A percentile compares a stretch with the other conserved stretches of the same genome.
These are phyloP conservation scores for Rhinolophus ferrumequinum DNA, from an alignment of 2,113 vertebrate genomes.

Conservation along the genomic window DNA sequence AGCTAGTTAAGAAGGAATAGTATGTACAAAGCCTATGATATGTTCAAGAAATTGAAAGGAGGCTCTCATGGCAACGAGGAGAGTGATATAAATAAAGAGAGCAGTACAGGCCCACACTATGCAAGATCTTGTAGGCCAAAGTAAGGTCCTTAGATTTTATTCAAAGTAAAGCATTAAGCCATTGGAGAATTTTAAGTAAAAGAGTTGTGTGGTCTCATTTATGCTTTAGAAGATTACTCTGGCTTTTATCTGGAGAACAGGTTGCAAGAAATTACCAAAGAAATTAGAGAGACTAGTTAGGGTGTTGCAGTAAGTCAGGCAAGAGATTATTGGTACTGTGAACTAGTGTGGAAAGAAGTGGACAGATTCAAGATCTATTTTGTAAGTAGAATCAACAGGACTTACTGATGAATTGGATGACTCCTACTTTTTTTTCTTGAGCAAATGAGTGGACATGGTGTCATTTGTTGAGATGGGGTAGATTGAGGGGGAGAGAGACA, in stretches of 20 bases:
- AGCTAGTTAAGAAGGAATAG: conserved; percentile 7
- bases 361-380: background rate
- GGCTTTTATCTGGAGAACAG: background rate
- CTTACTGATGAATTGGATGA: conserved; percentile 1
- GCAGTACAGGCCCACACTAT: background rate
- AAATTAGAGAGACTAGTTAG: conserved; percentile 21
- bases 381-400: background rate
- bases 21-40: background rate
- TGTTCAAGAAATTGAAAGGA: conserved; percentile 38
- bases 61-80: background rate
- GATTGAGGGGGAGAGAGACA: background rate
- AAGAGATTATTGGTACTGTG: background rate
- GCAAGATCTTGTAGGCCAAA: background rate
- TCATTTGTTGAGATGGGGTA: background rate
- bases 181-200: conserved; percentile 8
- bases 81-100: background rate
- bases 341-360: background rate
- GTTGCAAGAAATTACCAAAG: conserved; percentile 35
- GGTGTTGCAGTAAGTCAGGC: background rate
- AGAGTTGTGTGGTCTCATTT: background rate
- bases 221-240: conserved; percentile 39
- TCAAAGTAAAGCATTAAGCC: background rate
- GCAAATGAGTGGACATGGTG: background rate
- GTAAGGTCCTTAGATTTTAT: conserved; percentile 38
- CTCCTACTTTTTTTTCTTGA: background rate